phyloP scores from a whole-genome alignment of 1,140 invertebrate species.

The Melipona quadrifasciata region DNA sequence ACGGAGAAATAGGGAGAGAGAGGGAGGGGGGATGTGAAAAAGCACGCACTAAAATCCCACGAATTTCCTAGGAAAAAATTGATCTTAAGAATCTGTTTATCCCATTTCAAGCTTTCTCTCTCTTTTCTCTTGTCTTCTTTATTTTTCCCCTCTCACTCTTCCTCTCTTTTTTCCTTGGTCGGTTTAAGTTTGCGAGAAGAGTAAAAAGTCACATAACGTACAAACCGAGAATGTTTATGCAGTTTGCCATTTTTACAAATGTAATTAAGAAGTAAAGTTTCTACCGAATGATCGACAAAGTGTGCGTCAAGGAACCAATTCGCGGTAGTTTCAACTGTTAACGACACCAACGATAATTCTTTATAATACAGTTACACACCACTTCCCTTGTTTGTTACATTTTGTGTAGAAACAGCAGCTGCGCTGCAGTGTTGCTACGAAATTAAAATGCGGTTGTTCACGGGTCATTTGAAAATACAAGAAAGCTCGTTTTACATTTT shows the following conservation, averaged over 20 bases:
- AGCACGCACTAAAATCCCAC: slow-evolving; percentile 19
- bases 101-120: not conserved
- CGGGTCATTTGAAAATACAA: not conserved
- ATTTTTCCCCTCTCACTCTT: not conserved
- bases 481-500: not conserved
- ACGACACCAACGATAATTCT: not conserved
- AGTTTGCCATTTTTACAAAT: too few relatives aligned
- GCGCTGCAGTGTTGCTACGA: not conserved
- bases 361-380: not conserved
- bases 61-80: slow-evolving; percentile 14
- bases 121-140: not conserved
- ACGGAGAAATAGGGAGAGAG: not conserved
- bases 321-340: too few relatives aligned
- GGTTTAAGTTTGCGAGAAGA: not conserved
- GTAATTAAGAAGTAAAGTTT: too few relatives aligned
- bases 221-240: too few relatives aligned
- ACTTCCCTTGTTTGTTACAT: not conserved
- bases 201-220: not conserved
- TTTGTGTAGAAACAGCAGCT: not conserved
- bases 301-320: not conserved
- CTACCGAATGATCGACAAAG: not conserved
- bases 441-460: not conserved
- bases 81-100: not conserved
- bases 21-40: not conserved
- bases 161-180: not conserved